Percentiles rank a stretch among this genome's conserved stretches.
These are phyloP conservation scores for Amazonetta brasiliensis DNA, from an alignment of 2,797 vertebrate genomes.

Conservation along the genomic window DNA sequence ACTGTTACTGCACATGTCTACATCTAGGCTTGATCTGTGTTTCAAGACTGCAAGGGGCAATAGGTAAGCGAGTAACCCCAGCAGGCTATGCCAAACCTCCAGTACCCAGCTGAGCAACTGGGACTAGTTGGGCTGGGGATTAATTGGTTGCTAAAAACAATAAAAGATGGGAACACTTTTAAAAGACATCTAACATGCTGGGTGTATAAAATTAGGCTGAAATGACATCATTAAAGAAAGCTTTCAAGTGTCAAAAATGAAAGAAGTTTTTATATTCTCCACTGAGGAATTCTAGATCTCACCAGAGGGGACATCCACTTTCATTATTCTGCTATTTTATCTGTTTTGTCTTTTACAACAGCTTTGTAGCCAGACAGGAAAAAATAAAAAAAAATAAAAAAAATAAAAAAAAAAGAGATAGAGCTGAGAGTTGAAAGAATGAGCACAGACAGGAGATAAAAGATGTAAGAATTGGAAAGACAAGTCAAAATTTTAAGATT, in stretches of 20 bases:
- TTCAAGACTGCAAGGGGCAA: neutral
- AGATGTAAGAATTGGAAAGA: neutral
- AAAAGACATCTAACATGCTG: neutral
- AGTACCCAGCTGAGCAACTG: neutral
- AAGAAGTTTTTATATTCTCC: neutral
- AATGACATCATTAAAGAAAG: constrained; percentile 6
- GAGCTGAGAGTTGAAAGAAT: constrained; percentile 10
- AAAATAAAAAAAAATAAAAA: neutral
- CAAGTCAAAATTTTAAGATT: neutral
- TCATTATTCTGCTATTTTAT: constrained; percentile 15
- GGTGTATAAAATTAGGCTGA: constrained; percentile 9
- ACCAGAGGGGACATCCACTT: neutral
- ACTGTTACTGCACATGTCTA: neutral
- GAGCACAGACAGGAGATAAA: neutral
- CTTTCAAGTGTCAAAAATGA: constrained; percentile 25
- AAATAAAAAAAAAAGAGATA: neutral
- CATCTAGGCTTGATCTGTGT: neutral
- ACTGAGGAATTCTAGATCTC: neutral
- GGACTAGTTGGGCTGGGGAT: neutral
- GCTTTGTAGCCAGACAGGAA: neutral
- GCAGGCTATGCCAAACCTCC: neutral
- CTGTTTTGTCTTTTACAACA: neutral
- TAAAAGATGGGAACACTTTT: neutral
- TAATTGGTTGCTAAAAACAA: neutral
- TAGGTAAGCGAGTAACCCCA: neutral